Percentiles rank a stretch among this genome's conserved stretches.
These are phyloP conservation scores for Cataglyphis livida DNA, from an alignment of 2,888 invertebrate species.

Conservation along the genomic window DNA sequence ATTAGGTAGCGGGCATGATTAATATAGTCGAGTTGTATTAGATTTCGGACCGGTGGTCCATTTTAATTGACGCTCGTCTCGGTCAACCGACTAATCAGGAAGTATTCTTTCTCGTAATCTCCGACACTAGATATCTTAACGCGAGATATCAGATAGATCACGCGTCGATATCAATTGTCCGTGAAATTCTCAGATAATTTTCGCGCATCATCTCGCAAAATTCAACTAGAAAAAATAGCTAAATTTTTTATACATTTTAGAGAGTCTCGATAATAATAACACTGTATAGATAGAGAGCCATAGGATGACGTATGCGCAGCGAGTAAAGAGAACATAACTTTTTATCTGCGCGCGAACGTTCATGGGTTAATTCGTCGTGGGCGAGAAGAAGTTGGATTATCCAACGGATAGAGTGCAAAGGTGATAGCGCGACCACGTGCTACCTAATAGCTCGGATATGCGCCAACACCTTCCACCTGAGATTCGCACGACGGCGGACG, in stretches of 20 bases:
- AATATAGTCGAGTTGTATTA: constrained; percentile 13
- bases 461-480: constrained; percentile 42
- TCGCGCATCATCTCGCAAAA: not conserved
- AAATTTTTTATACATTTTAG: not conserved
- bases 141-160: not conserved
- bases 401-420: constrained; percentile 15
- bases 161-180: not conserved
- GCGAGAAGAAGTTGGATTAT: constrained; percentile 10
- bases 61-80: constrained; percentile 34
- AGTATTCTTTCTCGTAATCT: constrained; percentile 7
- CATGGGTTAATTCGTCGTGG: constrained; percentile 6
- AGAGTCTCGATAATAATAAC: not conserved
- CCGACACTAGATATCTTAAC: not conserved
- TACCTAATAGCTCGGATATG: constrained; percentile 64
- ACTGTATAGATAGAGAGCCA: not conserved
- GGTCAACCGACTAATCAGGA: constrained; percentile 24
- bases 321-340: not conserved
- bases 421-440: constrained; percentile 37
- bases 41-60: not conserved
- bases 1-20: constrained; percentile 38
- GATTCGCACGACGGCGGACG: constrained; percentile 25
- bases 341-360: constrained; percentile 20
- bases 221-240: not conserved
- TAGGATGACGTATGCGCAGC: not conserved
- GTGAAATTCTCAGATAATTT: not conserved